Evolutionary conservation across 1,140 invertebrate species (phyloP).

Genomic region (Aradophagus sp.): DNA sequence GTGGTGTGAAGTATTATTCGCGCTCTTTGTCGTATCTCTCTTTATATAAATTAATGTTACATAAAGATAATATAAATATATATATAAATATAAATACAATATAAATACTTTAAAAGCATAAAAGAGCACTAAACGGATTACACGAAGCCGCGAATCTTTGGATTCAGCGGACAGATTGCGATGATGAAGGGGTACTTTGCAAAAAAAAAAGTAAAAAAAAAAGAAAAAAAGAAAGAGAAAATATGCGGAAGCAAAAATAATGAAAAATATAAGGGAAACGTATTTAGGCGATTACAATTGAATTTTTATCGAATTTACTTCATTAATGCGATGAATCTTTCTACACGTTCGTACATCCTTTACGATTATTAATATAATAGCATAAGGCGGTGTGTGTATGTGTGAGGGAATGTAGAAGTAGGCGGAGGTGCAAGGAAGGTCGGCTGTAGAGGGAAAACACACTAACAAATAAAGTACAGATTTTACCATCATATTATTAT

Average conservation of each 20-base stretch:
- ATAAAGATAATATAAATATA: conserved; percentile 61
- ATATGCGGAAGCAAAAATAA: background rate
- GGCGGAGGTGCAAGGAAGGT: background rate
- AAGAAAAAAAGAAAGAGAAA: background rate
- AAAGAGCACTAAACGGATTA: conserved; percentile 43
- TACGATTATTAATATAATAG: conserved; percentile 60
- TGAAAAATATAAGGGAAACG: background rate
- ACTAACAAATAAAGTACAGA: conserved; percentile 60
- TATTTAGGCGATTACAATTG: conserved; percentile 57
- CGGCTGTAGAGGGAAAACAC: background rate
- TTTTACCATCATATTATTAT: conserved; percentile 66
- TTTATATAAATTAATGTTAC: conserved; percentile 66
- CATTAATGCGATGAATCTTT: conserved; percentile 72
- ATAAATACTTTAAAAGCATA: conserved; percentile 52
- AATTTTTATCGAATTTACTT: conserved; percentile 74
- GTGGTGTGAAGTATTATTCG: conserved; percentile 12
- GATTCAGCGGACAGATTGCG: background rate
- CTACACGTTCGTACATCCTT: conserved; percentile 75
- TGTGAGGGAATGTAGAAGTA: conserved; percentile 14
- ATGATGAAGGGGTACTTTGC: background rate
- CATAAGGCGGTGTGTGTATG: conserved; percentile 44
- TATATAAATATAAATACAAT: conserved; percentile 58
- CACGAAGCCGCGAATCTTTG: conserved; percentile 34
- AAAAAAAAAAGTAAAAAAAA: background rate
- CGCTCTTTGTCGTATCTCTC: conserved; percentile 65